These are phyloP conservation scores for Hiodon alosoides DNA, from an alignment of 2,113 vertebrate species.

Conservation along the genomic window DNA sequence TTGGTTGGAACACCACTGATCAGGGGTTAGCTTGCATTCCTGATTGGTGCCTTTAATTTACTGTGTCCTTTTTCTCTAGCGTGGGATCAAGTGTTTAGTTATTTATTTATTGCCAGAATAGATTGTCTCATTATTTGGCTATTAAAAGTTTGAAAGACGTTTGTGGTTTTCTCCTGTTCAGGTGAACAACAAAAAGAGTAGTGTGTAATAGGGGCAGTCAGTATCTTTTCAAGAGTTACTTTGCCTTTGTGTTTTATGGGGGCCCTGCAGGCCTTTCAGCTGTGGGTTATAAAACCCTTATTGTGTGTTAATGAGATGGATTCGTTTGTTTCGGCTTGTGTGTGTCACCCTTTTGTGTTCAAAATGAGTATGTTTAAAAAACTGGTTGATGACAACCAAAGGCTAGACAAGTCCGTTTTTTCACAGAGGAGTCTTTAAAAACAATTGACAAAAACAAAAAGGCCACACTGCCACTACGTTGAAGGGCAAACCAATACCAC, in stretches of 20 bases:
- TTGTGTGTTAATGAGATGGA: neutral
- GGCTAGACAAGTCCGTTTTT: neutral
- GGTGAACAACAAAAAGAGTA: constrained; percentile 32
- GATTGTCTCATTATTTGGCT: constrained; percentile 76
- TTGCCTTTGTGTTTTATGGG: constrained; percentile 40
- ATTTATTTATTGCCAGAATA: constrained; percentile 71
- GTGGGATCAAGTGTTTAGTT: constrained; percentile 61
- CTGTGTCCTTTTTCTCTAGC: constrained; percentile 57
- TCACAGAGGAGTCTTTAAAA: too few relatives aligned
- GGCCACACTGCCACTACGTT: too few relatives aligned
- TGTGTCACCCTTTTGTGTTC: constrained; percentile 1
- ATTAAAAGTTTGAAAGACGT: constrained; percentile 73
- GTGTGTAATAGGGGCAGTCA: constrained; percentile 42
- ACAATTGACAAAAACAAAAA: too few relatives aligned
- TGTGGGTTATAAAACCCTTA: neutral
- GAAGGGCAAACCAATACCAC: too few relatives aligned
- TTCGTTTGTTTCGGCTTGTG: constrained; percentile 14
- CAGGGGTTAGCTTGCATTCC: neutral
- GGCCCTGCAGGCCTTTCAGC: constrained; percentile 15
- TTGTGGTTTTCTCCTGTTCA: constrained; percentile 61
- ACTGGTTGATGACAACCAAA: neutral
- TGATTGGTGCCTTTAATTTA: constrained; percentile 66
- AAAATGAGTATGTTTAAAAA: constrained; percentile 6
- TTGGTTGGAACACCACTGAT: neutral
- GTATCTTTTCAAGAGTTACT: constrained; percentile 36